These are phyloP conservation scores for Drepana falcataria DNA, from an alignment of 2,888 invertebrate species.

Conservation along the genomic window DNA sequence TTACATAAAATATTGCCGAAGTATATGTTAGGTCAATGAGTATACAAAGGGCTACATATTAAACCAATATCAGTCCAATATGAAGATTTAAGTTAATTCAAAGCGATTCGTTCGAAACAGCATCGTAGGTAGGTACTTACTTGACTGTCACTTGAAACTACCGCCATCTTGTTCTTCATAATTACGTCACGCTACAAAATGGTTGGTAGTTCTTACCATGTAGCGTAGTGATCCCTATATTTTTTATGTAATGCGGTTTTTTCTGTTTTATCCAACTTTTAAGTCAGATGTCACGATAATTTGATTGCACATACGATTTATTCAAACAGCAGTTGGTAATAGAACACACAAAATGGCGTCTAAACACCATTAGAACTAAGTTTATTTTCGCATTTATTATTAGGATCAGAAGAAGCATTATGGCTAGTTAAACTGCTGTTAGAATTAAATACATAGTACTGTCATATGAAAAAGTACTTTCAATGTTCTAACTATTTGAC, in stretches of 20 bases:
- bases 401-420: conserved; percentile 1
- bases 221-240: conserved; percentile 14
- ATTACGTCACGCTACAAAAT: conserved; percentile 10
- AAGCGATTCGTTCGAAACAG: conserved; percentile 30
- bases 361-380: background rate
- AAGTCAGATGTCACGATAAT: conserved; percentile 10
- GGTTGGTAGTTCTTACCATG: conserved; percentile 12
- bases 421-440: conserved; percentile 20
- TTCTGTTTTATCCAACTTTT: conserved; percentile 10
- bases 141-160: conserved; percentile 30
- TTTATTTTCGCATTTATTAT: background rate
- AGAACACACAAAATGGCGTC: background rate
- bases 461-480: conserved; percentile 6
- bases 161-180: conserved; percentile 37
- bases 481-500: conserved; percentile 12
- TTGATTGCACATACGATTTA: conserved; percentile 12
- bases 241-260: conserved; percentile 16
- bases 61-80: conserved; percentile 60
- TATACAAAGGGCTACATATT: conserved; percentile 45
- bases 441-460: conserved; percentile 30
- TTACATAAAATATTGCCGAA: conserved; percentile 54
- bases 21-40: conserved; percentile 51
- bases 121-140: conserved; percentile 49
- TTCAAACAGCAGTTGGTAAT: conserved; percentile 16
- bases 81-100: conserved; percentile 22